Base-by-base conservation (phyloP, 2,797 vertebrate genomes). In the Chelon labrosus region DNA sequence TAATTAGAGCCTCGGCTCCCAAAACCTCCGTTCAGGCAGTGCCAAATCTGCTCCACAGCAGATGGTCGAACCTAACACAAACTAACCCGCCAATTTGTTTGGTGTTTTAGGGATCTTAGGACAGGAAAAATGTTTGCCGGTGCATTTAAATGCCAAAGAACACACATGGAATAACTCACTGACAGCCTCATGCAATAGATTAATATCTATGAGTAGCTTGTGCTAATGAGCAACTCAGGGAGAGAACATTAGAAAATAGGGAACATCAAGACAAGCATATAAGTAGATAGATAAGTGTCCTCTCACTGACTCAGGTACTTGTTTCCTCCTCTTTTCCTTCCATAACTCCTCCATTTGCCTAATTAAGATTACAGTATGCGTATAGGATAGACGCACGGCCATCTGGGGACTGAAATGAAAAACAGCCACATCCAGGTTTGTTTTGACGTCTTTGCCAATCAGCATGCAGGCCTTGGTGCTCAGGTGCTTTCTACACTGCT, bases 1-100 rank as follows among this genome's bases (percentile, higher is more conserved):
- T 57, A 56, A 63, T 70, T 50, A 76, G 9, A 42, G 62, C 39
- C 56, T 59, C 47, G 56, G 50, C 22, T 68, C 38, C 54, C 10
- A 42, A 60, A 73, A 42, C 13, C 31, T 25, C 57, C 9, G 8
- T 53, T 70, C 39, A 46, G 44, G 16, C 16, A 27, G 57, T 35
- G 62, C 37, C 65, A 66, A 16, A 70, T 67, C 9, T 54, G 62
- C 42, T 78, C 42, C 13, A 25, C 20, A 62, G 74, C 74, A 77
- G 80, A 78, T 70, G 75, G 61, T 70, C 52, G 20, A 12, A 57
- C 9, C 12, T 10, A 20, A 52, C 46, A 47, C 8, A 41, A 42
- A 73, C 39, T 27, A 55, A 70, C 25, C 63, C 1, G 0, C 3
- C 2, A 0, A 7, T 50, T 38, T 35, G 56, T 7, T 31, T 46